Percentiles rank a stretch among this genome's conserved stretches.
Evolutionary conservation across 1,140 invertebrate species (phyloP).

Genomic region (Tenebrio molitor): DNA sequence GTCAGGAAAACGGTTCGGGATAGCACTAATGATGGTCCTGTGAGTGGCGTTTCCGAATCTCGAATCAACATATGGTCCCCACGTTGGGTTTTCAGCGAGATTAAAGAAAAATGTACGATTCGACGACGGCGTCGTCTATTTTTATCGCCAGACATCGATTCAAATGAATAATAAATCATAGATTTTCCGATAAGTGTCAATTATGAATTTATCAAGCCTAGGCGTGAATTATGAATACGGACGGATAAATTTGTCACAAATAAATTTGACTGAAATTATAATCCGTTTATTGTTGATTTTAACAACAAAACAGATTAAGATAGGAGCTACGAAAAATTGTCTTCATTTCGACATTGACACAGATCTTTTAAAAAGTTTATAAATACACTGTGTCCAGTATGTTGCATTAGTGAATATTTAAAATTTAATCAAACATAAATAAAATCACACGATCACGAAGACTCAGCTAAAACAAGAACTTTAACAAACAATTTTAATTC

Average conservation of each 20-base stretch:
- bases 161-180: slow-evolving; percentile 37
- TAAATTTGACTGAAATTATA: slow-evolving; percentile 25
- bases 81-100: slow-evolving; percentile 6
- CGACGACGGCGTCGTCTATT: neutral
- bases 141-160: slow-evolving; percentile 7
- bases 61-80: slow-evolving; percentile 25
- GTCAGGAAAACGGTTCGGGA: neutral
- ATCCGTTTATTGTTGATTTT: no score
- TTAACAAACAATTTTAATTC: no score
- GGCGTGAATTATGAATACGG: neutral
- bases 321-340: no score
- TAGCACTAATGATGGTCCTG: neutral
- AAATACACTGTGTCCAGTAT: no score
- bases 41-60: slow-evolving; percentile 39
- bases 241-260: slow-evolving; percentile 7
- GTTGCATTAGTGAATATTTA: no score
- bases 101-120: slow-evolving; percentile 17
- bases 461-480: no score
- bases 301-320: no score
- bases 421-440: no score
- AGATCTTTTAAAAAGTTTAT: no score
- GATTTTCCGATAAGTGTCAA: slow-evolving; percentile 31
- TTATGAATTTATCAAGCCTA: slow-evolving; percentile 24
- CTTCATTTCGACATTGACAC: no score
- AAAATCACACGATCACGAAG: no score